Evolutionary conservation across 2,888 invertebrate genomes (phyloP).

Genomic region (Cerastis leucographa): DNA sequence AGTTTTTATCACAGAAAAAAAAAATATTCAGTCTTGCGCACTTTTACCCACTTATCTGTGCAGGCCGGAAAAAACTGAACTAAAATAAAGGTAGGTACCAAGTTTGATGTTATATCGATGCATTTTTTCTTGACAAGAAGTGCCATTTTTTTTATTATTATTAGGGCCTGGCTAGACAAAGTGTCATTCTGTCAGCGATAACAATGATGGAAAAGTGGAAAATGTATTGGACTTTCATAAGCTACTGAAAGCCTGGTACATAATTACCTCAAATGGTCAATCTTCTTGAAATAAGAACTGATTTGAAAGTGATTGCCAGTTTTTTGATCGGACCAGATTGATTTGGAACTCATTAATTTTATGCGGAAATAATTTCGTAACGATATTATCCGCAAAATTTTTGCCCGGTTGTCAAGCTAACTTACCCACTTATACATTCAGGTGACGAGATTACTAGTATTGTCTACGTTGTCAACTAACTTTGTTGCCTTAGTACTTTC

Average conservation of each 20-base stretch:
- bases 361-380: neutral
- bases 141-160: neutral
- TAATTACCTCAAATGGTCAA: neutral
- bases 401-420: neutral
- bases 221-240: neutral
- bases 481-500: slow-evolving; percentile 13
- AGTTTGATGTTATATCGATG: neutral
- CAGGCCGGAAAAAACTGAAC: neutral
- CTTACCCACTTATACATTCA: neutral
- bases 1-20: no score
- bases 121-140: neutral
- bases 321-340: no score
- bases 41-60: neutral
- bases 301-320: neutral
- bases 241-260: neutral
- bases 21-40: no score
- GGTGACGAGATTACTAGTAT: slow-evolving; percentile 1
- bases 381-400: neutral
- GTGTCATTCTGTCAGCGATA: neutral
- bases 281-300: neutral
- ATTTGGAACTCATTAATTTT: neutral
- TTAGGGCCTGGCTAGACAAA: neutral
- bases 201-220: neutral
- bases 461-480: neutral
- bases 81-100: neutral